Conservation (phyloP, 2,797 vertebrate species). For the Botia kubotai region DNA sequence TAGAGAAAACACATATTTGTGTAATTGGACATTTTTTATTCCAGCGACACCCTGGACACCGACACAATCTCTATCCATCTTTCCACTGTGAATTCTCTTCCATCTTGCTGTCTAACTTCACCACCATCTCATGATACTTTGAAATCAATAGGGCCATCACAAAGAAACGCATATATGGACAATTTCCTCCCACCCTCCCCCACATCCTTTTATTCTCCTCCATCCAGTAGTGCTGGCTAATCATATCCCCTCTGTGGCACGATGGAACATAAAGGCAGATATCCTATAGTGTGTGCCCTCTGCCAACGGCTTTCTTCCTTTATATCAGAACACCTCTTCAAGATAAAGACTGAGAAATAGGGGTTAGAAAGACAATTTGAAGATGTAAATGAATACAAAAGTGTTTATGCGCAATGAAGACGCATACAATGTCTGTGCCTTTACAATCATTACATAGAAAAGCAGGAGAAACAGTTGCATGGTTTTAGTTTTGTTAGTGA, state of each 20-base stretch:
- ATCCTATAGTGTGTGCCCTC: slow-evolving; percentile 58
- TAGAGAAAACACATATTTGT: neutral
- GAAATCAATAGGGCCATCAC: slow-evolving; percentile 59
- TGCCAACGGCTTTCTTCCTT: slow-evolving; percentile 37
- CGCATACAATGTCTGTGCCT: neutral
- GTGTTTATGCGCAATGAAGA: neutral
- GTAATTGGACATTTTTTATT: neutral
- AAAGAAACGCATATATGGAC: slow-evolving; percentile 55
- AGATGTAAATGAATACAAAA: neutral
- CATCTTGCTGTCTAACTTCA: slow-evolving; percentile 32
- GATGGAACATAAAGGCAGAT: slow-evolving; percentile 45
- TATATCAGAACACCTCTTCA: slow-evolving; percentile 36
- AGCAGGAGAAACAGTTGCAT: neutral
- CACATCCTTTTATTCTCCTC: slow-evolving; percentile 47
- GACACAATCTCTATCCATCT: neutral
- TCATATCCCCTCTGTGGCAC: slow-evolving; percentile 60
- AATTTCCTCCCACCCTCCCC: slow-evolving; percentile 54
- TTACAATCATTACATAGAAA: neutral
- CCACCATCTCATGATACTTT: slow-evolving; percentile 55
- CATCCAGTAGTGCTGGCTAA: slow-evolving; percentile 59
- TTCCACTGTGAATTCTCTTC: neutral
- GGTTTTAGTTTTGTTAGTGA: slow-evolving; percentile 8
- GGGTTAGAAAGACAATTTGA: neutral
- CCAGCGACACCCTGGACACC: slow-evolving; percentile 36
- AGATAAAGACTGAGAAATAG: slow-evolving; percentile 5